phyloP scores from a whole-genome alignment of 2,888 invertebrate species.

The Phengaris arion region DNA sequence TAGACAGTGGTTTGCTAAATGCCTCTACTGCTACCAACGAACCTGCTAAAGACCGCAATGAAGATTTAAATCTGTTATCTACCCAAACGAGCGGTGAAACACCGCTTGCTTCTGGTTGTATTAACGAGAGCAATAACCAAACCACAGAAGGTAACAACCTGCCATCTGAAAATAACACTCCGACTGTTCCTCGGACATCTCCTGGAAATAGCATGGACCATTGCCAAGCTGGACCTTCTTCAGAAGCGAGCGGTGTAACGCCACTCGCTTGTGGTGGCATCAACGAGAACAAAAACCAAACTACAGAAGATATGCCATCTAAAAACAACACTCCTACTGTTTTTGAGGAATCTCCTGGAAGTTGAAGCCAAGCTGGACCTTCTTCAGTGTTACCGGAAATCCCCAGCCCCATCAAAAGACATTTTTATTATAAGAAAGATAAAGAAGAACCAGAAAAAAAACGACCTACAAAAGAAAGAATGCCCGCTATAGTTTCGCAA shows the following conservation, averaged over 20 bases:
- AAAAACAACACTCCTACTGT: no score
- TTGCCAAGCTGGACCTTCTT: constrained; percentile 36
- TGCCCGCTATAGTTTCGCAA: no score
- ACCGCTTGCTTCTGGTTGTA: constrained; percentile 33
- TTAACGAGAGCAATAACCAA: constrained; percentile 31
- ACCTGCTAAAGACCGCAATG: constrained; percentile 32
- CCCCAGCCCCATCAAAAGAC: no score
- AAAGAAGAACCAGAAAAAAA: no score
- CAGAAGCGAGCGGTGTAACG: constrained; percentile 7
- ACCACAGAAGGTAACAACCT: constrained; percentile 33
- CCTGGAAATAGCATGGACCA: constrained; percentile 32
- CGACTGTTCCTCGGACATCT: constrained; percentile 31
- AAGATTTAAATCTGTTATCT: constrained; percentile 32
- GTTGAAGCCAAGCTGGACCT: no score
- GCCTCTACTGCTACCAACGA: constrained; percentile 31
- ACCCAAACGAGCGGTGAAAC: constrained; percentile 12
- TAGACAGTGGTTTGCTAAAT: constrained; percentile 34
- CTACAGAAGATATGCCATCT: no score
- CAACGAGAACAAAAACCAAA: no score
- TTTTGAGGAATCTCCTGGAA: no score
- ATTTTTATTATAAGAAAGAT: no score
- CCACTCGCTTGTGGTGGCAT: no score
- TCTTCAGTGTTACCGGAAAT: no score
- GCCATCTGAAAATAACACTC: constrained; percentile 31
- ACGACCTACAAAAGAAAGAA: no score